Evolutionary conservation across 2,113 vertebrate genomes (phyloP).

Genomic region (Eretmochelys imbricata): DNA sequence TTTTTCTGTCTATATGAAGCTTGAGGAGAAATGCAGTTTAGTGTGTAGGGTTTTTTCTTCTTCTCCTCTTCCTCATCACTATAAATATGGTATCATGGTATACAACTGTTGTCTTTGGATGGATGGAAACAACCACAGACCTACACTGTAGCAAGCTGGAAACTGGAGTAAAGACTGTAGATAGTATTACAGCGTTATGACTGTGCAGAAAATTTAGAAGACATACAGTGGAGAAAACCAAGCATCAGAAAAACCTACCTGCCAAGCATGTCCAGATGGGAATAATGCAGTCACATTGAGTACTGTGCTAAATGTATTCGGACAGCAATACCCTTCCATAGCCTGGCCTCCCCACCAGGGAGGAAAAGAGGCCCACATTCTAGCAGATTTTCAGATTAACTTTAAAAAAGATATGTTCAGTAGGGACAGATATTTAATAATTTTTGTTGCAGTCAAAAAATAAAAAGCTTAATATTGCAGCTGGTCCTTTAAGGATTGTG

Average conservation of each 20-base stretch:
- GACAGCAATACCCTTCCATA: not conserved
- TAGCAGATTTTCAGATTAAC: not conserved
- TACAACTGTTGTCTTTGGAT: conserved; percentile 49
- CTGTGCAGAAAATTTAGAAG: conserved; percentile 9
- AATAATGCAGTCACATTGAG: conserved; percentile 44
- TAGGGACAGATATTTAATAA: not conserved
- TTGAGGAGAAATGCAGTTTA: conserved; percentile 35
- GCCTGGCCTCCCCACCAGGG: not conserved
- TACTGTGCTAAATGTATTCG: conserved; percentile 39
- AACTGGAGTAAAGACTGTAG: conserved; percentile 46
- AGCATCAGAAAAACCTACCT: conserved; percentile 41
- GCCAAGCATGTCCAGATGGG: not conserved
- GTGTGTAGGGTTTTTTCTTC: conserved; percentile 35
- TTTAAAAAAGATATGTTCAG: not conserved
- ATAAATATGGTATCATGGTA: not conserved
- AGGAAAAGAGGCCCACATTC: conserved; percentile 26
- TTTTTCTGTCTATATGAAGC: not conserved
- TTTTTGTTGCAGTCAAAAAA: not conserved
- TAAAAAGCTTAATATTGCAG: conserved; percentile 13
- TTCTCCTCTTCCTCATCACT: conserved; percentile 23
- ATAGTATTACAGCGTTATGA: conserved; percentile 47
- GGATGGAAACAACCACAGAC: conserved; percentile 47
- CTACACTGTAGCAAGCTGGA: conserved; percentile 47
- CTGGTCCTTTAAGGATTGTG: conserved; percentile 64
- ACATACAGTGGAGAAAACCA: not conserved